These are phyloP conservation scores for Philaethria dido DNA, from an alignment of 2,888 invertebrate genomes.

Conservation along the genomic window DNA sequence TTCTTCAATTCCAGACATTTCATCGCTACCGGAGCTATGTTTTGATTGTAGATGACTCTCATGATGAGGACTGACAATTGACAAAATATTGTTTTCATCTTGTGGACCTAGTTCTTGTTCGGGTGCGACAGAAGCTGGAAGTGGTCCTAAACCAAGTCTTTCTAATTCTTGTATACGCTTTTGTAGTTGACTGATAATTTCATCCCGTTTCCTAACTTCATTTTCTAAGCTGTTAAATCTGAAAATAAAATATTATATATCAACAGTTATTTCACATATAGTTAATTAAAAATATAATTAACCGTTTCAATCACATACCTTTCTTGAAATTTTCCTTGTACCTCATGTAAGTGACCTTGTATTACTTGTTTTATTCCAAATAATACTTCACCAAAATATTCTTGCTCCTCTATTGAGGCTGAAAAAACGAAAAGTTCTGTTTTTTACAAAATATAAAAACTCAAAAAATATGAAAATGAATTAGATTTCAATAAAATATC, in stretches of 20 bases:
- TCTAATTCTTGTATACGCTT: constrained; percentile 88
- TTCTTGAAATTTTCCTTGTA: constrained; percentile 88
- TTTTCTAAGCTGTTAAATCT: constrained; percentile 90
- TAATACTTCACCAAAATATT: constrained; percentile 91
- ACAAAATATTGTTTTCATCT: constrained; percentile 42
- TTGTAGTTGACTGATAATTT: constrained; percentile 91
- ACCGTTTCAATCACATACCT: constrained; percentile 58
- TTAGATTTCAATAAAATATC: constrained; percentile 30
- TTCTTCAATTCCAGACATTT: constrained; percentile 72
- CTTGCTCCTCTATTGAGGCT: constrained; percentile 89
- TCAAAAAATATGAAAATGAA: not conserved
- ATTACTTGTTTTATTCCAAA: constrained; percentile 92
- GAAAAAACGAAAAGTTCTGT: constrained; percentile 48
- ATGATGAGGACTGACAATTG: constrained; percentile 8
- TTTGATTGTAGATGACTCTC: constrained; percentile 53
- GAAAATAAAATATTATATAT: constrained; percentile 37
- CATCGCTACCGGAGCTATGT: constrained; percentile 78
- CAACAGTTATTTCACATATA: constrained; percentile 52
- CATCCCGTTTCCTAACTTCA: constrained; percentile 91
- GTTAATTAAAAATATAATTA: constrained; percentile 1
- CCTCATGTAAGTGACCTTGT: constrained; percentile 88
- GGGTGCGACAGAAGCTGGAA: constrained; percentile 27
- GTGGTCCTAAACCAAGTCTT: constrained; percentile 60
- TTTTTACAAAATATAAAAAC: constrained; percentile 3
- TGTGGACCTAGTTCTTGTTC: constrained; percentile 31